Evolutionary conservation across 2,797 vertebrate genomes (phyloP).

Genomic region (Coendou prehensilis): DNA sequence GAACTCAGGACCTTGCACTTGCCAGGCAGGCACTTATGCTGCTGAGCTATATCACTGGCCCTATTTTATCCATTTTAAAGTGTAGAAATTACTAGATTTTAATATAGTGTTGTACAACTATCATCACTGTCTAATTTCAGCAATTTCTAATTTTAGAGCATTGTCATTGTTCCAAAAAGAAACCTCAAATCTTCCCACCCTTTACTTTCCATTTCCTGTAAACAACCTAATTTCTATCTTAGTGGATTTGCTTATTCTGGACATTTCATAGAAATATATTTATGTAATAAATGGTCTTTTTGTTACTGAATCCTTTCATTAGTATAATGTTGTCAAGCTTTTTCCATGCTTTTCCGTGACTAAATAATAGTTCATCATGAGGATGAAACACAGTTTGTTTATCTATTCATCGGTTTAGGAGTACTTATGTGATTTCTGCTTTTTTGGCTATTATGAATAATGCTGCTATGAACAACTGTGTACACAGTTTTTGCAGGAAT

Average conservation of each 20-base stretch:
- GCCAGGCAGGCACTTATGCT: too few relatives aligned
- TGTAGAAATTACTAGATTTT: neutral
- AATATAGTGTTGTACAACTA: neutral
- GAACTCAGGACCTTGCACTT: too few relatives aligned
- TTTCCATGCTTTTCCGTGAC: neutral
- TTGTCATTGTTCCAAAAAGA: neutral
- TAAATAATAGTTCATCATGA: neutral
- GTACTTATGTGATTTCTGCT: neutral
- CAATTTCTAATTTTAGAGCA: neutral
- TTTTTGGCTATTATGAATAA: neutral
- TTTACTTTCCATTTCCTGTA: neutral
- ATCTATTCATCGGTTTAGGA: neutral
- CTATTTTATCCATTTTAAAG: neutral
- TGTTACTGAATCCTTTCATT: neutral
- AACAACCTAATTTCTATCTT: neutral
- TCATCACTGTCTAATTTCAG: neutral
- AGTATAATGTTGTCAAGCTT: neutral
- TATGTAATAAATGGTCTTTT: neutral
- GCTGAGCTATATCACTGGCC: too few relatives aligned
- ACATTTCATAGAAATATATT: constrained; percentile 14
- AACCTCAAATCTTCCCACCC: neutral
- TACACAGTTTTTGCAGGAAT: neutral
- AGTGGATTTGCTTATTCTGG: neutral
- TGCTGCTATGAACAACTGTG: neutral
- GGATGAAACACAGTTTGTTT: neutral